These are phyloP conservation scores for Halictus quadricinctus DNA, from an alignment of 2,888 invertebrate genomes.

Conservation along the genomic window DNA sequence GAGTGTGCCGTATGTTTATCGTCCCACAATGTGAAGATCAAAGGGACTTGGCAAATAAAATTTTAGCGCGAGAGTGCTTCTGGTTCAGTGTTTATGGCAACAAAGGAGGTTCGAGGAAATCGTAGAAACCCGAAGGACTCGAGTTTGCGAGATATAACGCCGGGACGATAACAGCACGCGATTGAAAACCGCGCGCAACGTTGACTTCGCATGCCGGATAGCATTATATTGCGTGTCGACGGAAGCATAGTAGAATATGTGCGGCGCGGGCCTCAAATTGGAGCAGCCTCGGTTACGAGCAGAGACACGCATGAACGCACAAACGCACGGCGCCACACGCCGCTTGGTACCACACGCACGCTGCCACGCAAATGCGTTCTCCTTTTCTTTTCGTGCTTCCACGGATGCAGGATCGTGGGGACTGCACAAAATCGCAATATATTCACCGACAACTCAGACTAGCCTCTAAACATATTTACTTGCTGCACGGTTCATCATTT, in stretches of 20 bases:
- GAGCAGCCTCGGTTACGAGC: conserved; percentile 72
- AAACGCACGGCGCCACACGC: conserved; percentile 73
- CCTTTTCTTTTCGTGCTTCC: not conserved
- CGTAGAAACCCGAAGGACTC: not conserved
- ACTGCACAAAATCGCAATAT: not conserved
- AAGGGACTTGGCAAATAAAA: not conserved
- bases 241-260: conserved; percentile 72
- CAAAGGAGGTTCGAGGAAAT: not conserved
- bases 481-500: no score
- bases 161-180: conserved; percentile 33
- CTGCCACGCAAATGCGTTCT: conserved; percentile 48
- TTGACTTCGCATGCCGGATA: conserved; percentile 65
- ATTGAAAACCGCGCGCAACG: conserved; percentile 45
- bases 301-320: conserved; percentile 75
- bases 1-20: not conserved
- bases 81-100: not conserved
- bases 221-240: conserved; percentile 72
- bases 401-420: not conserved
- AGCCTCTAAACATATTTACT: not conserved
- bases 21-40: not conserved
- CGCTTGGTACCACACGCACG: conserved; percentile 59
- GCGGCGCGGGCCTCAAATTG: conserved; percentile 75
- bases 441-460: not conserved
- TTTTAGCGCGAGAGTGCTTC: not conserved
- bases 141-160: conserved; percentile 9